Evolutionary conservation across 2,888 invertebrate genomes (phyloP), one percentile per base, ranked within the genome.

Genomic region (Therioaphis trifolii): DNA sequence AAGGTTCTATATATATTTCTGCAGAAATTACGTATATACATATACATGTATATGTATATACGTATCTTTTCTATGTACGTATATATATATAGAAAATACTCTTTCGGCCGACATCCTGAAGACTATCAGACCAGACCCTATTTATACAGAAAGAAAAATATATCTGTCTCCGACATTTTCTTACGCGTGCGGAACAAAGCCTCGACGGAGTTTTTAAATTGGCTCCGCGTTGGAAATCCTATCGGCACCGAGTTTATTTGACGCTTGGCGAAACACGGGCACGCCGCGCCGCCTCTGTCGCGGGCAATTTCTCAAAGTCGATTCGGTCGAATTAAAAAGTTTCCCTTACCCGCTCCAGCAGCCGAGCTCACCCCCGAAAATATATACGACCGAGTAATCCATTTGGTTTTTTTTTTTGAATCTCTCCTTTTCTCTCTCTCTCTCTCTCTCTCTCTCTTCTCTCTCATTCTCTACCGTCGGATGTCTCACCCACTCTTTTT

Each of bases 251-350:
- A 61, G 82, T 82, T 82, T 82, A 82, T 82, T 82, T 82, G 82
- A 82, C 82, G 82, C 82, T 82, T 74, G 82, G 82, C 74, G 78
- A 43, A 82, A 74, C 82, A 82, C 82, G 58, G 43, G 49, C 40
- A 29, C 35, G n/a, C 27, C 18, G 21, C n/a, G 52, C 52, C 46
- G 46, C 15, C 46, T 11, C 4, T 21, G 43, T n/a, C 72, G 61
- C 52, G 52, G 21, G 82, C 52, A 52, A 82, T 82, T 82, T 82
- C 63, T 74, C 82, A 66, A 74, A 82, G 82, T 82, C 82, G 52
- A 82, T 80, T 29, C 46, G 80, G 18, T 74, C 72, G 82, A 82
- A 82, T 82, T 82, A 82, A 82, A 79, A 82, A 82, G 52, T 71
- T 80, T 63, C 63, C 76, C 49, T 21, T 58, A 3, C 7, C 24